Base-by-base conservation (phyloP, 2,113 vertebrate species). In the Syngnathus scovelli region DNA sequence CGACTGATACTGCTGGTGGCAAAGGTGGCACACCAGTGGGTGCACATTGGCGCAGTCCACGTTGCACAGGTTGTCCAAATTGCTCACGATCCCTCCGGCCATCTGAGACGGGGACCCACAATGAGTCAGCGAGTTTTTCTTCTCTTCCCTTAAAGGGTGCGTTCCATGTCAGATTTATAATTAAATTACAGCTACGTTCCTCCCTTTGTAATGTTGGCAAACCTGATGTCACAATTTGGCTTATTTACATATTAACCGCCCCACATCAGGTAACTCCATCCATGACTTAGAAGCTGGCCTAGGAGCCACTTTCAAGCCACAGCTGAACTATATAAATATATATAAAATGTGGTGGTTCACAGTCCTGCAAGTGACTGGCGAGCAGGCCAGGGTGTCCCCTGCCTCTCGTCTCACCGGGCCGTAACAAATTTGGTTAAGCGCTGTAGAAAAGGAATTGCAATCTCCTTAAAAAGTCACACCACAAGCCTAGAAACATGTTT, bases 11-110 rank as follows among this genome's bases (percentile, higher is more conserved):
- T 93, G 94, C 70, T 92, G 89, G 0, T 93, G 93, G 86, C 95
- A 98, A 65, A 98, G 90, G 63, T 92, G 92, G 68, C 95, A 98
- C 70, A 95, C 89, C 61, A 96, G 88, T 0, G 94, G 95, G 87
- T 96, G 95, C 79, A 92, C 86, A 38, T 88, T 91, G 0, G 83
- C 80, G 1, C 92, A 88, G 33, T 94, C 93, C 85, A 92, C 85
- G 44, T 90, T 85, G 0, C 84, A 92, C 51, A 85, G 86, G 68
- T 82, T 89, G 49, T 93, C 92, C 83, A 90, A 60, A 0, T 87
- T 89, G 60, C 81, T 77, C 83, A 96, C 94, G 72, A 95, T 93
- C 39, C 86, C 88, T 16, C 94, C 94, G 0, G 95, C 92, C 95
- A 96, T 95, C 92, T 92, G 83, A n/a, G 27, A 38, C 63, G 10